phyloP scores from a whole-genome alignment of 2,797 vertebrate species.

The Syngnathus rostellatus region DNA sequence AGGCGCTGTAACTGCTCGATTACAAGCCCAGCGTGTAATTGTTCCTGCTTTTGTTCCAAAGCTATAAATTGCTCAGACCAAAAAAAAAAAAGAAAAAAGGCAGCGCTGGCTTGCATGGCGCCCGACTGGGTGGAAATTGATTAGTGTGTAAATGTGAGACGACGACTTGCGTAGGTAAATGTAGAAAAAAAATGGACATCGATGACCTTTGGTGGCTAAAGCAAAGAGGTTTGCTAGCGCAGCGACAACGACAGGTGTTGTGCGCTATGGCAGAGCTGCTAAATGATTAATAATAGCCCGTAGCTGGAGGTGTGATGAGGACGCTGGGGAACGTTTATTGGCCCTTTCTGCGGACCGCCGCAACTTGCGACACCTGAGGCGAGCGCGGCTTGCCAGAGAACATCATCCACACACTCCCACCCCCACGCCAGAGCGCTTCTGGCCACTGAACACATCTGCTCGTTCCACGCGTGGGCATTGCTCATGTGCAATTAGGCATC shows the following conservation, averaged over 20 bases:
- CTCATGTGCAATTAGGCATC: constrained; percentile 56
- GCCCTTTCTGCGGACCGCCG: constrained; percentile 24
- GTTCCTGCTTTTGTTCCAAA: not conserved
- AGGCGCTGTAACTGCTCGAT: not conserved
- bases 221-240: not conserved
- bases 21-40: not conserved
- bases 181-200: not conserved
- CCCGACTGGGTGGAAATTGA: constrained; percentile 27
- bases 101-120: not conserved
- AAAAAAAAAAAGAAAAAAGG: not conserved
- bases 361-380: constrained; percentile 40
- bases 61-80: constrained; percentile 1
- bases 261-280: constrained; percentile 28
- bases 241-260: not conserved
- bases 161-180: not conserved
- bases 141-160: constrained; percentile 15
- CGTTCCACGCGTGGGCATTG: constrained; percentile 38
- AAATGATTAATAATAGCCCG: constrained; percentile 67
- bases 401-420: constrained; percentile 12
- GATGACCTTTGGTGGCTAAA: constrained; percentile 5
- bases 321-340: constrained; percentile 45
- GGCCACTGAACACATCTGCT: constrained; percentile 56
- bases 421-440: constrained; percentile 24
- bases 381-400: constrained; percentile 21
- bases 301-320: constrained; percentile 53